Base-by-base conservation (phyloP, 2,113 vertebrate species). In the Neodon shergylaensis region DNA sequence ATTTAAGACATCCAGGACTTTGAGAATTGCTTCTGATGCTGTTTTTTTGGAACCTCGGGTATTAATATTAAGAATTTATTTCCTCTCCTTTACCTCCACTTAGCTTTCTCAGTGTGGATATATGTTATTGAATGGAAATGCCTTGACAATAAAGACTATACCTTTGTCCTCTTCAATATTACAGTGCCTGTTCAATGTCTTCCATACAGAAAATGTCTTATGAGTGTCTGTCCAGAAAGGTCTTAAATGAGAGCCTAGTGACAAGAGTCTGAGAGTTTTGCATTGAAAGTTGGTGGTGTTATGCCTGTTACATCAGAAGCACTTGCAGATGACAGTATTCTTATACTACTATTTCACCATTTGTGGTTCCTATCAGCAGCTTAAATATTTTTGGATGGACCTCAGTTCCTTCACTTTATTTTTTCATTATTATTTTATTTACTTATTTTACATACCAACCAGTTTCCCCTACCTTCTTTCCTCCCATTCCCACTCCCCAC, bases 341-440 rank as follows among this genome's bases (percentile, higher is more conserved):
- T n/a, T 16, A 1, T 5, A 49, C 42, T 31, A 12, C 33, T 13
- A 12, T 83, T 33, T 74, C 21, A 66, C 2, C 17, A 26, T 28
- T 68, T 82, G 17, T 58, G 58, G 73, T n/a, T 78, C 39, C 36
- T 66, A 28, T 17, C 58, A 65, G 31, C 73, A 24, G 12, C 54
- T 86, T 91, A 65, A 93, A 52, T 42, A 24, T 49, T 94, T 85
- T 93, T 89, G 39, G 72, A 58, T 58, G 19, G 58, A 81, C 22
- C 6, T 95, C 36, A 92, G 66, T 68, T 68, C 8, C 17, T 26
- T 93, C 39, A 86, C 47, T 31, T 76, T 58, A 52, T 24, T 58
- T 58, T 21, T 21, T 58, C 58, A 58, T 21, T 58, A 58, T 21
- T 58, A 58, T 58, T 58, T 21, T 58, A 58, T 7, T 58, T 58